Base-by-base conservation (phyloP, 1,140 invertebrate species). In the Conus betulinus region DNA sequence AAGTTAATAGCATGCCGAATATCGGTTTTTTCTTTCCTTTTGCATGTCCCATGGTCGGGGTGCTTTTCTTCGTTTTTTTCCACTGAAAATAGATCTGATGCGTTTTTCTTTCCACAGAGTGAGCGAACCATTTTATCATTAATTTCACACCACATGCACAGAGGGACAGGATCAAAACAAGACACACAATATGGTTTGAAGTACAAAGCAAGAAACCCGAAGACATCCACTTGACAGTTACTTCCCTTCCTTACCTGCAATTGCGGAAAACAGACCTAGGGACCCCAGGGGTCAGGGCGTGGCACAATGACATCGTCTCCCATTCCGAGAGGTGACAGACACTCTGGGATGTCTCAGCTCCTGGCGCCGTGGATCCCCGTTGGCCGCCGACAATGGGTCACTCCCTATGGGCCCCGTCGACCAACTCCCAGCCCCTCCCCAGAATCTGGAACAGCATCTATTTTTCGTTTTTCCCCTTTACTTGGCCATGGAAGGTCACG, bases 241-340 rank as follows among this genome's bases (percentile, higher is more conserved):
- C n/a, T n/a, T 63, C 4, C 60, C n/a, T n/a, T 13, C 6, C 87
- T 90, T 90, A 93, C 92, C 92, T 93, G 85, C 91, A 91, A 87
- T 90, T 91, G 82, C 90, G 90, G 17, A 91, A 89, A 25, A 90
- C 88, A 79, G 91, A 91, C 78, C 88, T 92, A 17, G 92, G 92
- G 11, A 87, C 89, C 13, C 92, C 92, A 63, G 91, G 91, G 92
- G 92, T 25, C n/a, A n/a, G 92, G 92, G 76, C 92, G 90, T n/a
- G 92, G 92, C 23, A 91, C 78, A 2, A 85, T 87, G 4, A 78
- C 74, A n/a, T 90, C 88, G 39, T 89, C 88, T 4, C 90, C 90
- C 39, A 90, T 53, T 11, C 90, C 78, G 15, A 91, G 85, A 7
- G 91, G 91, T 25, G 89, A 85, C 39, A 91, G 88, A 57, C 89